These are phyloP conservation scores for Myripristis jacobus DNA, from an alignment of 2,797 vertebrate genomes.

Conservation along the genomic window DNA sequence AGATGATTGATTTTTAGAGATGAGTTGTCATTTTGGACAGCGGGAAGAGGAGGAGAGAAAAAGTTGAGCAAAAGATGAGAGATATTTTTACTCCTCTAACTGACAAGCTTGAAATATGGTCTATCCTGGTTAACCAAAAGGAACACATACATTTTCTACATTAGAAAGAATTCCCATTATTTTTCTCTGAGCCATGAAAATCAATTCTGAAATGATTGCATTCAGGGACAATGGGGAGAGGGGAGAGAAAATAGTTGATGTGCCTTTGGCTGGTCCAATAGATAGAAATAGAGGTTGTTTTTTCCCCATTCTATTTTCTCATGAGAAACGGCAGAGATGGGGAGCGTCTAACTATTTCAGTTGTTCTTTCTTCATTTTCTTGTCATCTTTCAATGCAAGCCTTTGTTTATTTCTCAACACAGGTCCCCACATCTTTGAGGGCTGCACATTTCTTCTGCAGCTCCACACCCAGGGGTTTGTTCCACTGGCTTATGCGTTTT, in stretches of 20 bases:
- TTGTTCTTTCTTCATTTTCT: constrained; percentile 71
- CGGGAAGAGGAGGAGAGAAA: constrained; percentile 67
- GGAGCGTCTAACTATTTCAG: constrained; percentile 73
- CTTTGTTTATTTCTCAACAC: constrained; percentile 68
- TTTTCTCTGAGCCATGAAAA: constrained; percentile 99
- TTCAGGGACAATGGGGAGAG: constrained; percentile 85
- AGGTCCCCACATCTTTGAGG: constrained; percentile 53
- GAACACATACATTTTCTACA: constrained; percentile 99
- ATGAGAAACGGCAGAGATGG: constrained; percentile 74
- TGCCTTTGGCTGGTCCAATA: constrained; percentile 90
- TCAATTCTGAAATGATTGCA: constrained; percentile 99
- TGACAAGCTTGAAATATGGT: constrained; percentile 96
- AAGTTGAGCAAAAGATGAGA: constrained; percentile 81
- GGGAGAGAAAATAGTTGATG: constrained; percentile 87
- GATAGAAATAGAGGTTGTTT: constrained; percentile 84
- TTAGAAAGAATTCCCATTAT: constrained; percentile 99
- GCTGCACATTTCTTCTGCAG: constrained; percentile 52
- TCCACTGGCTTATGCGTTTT: constrained; percentile 54
- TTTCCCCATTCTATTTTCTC: constrained; percentile 77
- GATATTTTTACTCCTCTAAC: constrained; percentile 90
- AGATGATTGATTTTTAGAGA: constrained; percentile 83
- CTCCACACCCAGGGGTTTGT: constrained; percentile 63
- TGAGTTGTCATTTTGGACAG: constrained; percentile 82
- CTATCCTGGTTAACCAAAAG: constrained; percentile 99
- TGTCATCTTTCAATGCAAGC: constrained; percentile 64